A percentile compares a stretch with the other conserved stretches of the same genome.
These are phyloP conservation scores for Podarcis siculus DNA, from an alignment of 2,797 vertebrate genomes.

Conservation along the genomic window DNA sequence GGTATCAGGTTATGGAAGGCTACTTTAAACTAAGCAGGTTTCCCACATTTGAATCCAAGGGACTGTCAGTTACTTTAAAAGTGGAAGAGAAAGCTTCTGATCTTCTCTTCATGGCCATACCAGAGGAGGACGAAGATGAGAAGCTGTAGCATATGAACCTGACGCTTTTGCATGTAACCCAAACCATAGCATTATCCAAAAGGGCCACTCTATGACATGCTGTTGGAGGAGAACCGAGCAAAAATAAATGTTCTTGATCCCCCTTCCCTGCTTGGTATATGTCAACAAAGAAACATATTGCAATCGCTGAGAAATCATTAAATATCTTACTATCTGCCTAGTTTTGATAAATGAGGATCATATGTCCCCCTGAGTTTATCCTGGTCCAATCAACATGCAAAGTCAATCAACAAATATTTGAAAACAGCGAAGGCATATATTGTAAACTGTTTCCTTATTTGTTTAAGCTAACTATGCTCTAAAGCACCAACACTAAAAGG, in stretches of 20 bases:
- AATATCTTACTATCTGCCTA: background rate
- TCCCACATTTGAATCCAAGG: background rate
- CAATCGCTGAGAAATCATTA: background rate
- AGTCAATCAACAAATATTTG: background rate
- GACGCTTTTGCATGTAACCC: too few species aligned
- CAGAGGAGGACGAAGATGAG: background rate
- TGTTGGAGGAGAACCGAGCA: background rate
- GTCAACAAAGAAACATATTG: background rate
- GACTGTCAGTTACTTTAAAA: background rate
- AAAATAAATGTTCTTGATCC: too few species aligned
- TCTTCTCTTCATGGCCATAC: background rate
- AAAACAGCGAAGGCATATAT: background rate
- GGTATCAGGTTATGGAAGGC: too few species aligned
- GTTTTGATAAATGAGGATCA: background rate
- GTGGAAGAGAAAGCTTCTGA: background rate
- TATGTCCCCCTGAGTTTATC: background rate
- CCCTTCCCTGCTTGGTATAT: background rate
- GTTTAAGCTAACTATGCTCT: conserved; percentile 9
- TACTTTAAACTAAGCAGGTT: background rate
- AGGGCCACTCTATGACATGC: background rate
- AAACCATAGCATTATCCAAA: too few species aligned
- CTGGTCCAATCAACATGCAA: background rate
- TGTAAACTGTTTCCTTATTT: conserved; percentile 19
- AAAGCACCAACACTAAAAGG: conserved; percentile 32
- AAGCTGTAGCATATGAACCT: too few species aligned